These are phyloP conservation scores for Drosophila mimica DNA, from an alignment of 2,888 invertebrate species.

Conservation along the genomic window DNA sequence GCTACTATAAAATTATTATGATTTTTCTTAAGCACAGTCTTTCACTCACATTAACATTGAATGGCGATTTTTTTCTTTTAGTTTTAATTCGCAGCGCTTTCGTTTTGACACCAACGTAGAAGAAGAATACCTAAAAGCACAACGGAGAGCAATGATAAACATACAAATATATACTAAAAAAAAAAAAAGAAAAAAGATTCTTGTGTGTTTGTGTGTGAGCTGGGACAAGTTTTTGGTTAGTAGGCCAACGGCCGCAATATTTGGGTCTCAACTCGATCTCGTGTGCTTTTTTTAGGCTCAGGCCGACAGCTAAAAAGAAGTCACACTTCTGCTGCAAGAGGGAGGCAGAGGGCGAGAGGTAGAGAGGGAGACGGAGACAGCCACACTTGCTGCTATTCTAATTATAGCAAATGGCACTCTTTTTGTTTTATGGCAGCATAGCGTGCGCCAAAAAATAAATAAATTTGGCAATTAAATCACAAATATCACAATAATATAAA, in stretches of 20 bases:
- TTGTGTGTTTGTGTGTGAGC: constrained; percentile 20
- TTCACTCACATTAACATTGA: constrained; percentile 35
- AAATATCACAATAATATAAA: constrained; percentile 3
- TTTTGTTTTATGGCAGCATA: constrained; percentile 33
- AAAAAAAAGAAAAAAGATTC: not conserved
- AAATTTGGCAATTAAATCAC: constrained; percentile 20
- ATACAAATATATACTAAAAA: constrained; percentile 10
- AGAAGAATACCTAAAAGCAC: constrained; percentile 57
- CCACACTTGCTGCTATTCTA: constrained; percentile 27
- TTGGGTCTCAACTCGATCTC: constrained; percentile 30
- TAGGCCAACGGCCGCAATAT: constrained; percentile 59
- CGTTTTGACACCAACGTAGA: constrained; percentile 60
- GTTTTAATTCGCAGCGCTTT: constrained; percentile 54
- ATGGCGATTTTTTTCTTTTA: constrained; percentile 14
- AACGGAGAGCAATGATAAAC: constrained; percentile 40
- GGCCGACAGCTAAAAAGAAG: not conserved
- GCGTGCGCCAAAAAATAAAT: constrained; percentile 26
- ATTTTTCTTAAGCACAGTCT: constrained; percentile 21
- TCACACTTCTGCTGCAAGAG: not conserved
- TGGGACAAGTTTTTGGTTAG: constrained; percentile 61
- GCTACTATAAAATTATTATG: constrained; percentile 13
- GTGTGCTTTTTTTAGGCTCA: constrained; percentile 22
- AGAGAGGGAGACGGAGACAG: not conserved
- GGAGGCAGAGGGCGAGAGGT: not conserved
- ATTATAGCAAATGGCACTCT: constrained; percentile 14